Base-by-base conservation (phyloP, 2,888 invertebrate genomes). In the Actias luna region DNA sequence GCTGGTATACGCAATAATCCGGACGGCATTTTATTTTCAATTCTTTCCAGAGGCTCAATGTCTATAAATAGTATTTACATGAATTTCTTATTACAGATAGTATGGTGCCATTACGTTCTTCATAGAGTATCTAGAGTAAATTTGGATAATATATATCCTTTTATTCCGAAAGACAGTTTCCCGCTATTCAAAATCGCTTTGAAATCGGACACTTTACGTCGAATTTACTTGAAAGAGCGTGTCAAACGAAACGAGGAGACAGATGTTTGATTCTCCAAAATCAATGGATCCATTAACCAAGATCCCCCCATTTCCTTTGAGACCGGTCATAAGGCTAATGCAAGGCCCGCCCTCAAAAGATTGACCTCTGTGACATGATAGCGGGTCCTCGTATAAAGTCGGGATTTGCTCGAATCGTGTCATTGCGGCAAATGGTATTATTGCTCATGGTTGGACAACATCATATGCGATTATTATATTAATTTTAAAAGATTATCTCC, bases 231-330 rank as follows among this genome's bases (percentile, higher is more conserved):
- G 14, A 8, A 46, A 7, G 46, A 22, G 46, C 22, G 16, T 52
- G 52, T 52, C 52, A 52, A 52, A 52, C 25, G 52, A 52, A 52
- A 52, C n/a, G 27, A 12, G 27, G n/a, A 52, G 29, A 52, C 52
- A 52, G 70, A 65, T 79, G 77, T 83, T 81, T 79, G 82, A 85
- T 83, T 82, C 79, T 77, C 72, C 72, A 77, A 84, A 87, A 87
- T 84, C 87, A 87, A 86, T 86, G 83, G 83, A 80, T 82, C 87
- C 87, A 88, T 89, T 89, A 88, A 83, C 73, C 76, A 72, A 75
- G 81, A 82, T 84, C 82, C 75, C 74, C 39, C 75, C 79, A 78
- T 82, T 84, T 84, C 86, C 87, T 88, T 84, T 82, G 85, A 85
- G 83, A 71, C 77, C 84, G 83, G 84, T 82, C 85, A 82, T 73